These are phyloP conservation scores for Allygus modestus DNA, from an alignment of 2,888 invertebrate species.

Conservation along the genomic window DNA sequence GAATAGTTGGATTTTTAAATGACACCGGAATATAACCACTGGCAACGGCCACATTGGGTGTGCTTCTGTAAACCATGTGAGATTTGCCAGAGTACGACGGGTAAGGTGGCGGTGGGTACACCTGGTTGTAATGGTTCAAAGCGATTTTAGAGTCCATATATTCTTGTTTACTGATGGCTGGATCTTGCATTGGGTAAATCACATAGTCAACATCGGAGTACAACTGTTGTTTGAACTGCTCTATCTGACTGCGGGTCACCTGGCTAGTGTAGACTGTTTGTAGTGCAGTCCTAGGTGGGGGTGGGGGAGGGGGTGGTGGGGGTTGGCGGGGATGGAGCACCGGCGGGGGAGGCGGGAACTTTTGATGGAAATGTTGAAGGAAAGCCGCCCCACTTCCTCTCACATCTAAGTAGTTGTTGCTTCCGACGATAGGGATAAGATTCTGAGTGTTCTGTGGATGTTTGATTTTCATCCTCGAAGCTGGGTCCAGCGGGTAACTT, in stretches of 20 bases:
- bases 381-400: slow-evolving; percentile 77
- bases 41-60: slow-evolving; percentile 82
- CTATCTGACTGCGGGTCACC: slow-evolving; percentile 86
- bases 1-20: slow-evolving; percentile 67
- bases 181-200: slow-evolving; percentile 93
- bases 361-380: slow-evolving; percentile 71
- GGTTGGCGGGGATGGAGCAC: slow-evolving; percentile 74
- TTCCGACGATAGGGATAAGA: slow-evolving; percentile 79
- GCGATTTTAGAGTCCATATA: slow-evolving; percentile 93
- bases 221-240: slow-evolving; percentile 92
- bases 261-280: slow-evolving; percentile 86
- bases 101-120: slow-evolving; percentile 69
- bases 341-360: slow-evolving; percentile 79
- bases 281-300: slow-evolving; percentile 82
- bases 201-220: slow-evolving; percentile 96
- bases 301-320: slow-evolving; percentile 76
- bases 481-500: slow-evolving; percentile 67
- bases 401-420: slow-evolving; percentile 81
- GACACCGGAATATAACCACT: slow-evolving; percentile 69
- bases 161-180: slow-evolving; percentile 92
- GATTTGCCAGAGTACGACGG: slow-evolving; percentile 77
- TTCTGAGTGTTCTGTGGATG: slow-evolving; percentile 73
- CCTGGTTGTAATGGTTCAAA: slow-evolving; percentile 68
- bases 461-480: slow-evolving; percentile 70
- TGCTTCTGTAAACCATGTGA: slow-evolving; percentile 88